A percentile compares a stretch with the other conserved stretches of the same genome.
Conservation (phyloP, 2,113 vertebrate genomes). For the Oenanthe oenanthe region DNA sequence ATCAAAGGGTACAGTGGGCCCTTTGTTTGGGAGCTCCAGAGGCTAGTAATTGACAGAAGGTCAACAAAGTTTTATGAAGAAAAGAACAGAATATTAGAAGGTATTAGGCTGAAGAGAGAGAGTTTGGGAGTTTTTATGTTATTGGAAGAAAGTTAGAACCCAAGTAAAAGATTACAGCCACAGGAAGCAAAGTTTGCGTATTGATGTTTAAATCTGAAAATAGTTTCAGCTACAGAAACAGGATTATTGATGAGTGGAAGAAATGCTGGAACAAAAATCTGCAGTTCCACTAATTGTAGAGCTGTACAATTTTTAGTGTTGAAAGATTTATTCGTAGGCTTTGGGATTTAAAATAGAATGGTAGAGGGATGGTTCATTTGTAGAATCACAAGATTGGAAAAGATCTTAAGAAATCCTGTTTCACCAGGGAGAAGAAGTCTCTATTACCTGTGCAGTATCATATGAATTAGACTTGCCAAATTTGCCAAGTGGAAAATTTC, state of each 20-base stretch:
- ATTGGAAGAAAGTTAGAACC: constrained; percentile 34
- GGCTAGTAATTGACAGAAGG: constrained; percentile 64
- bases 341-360: not conserved
- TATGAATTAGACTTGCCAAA: not conserved
- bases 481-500: not conserved
- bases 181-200: constrained; percentile 1
- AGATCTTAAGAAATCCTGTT: not conserved
- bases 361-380: not conserved
- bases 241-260: not conserved
- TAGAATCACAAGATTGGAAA: not conserved
- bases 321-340: not conserved
- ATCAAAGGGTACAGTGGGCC: constrained; percentile 72
- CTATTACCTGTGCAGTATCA: not conserved
- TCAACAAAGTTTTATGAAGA: constrained; percentile 69
- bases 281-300: not conserved
- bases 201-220: constrained; percentile 22
- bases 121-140: constrained; percentile 25
- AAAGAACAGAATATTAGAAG: constrained; percentile 62
- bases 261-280: not conserved
- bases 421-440: not conserved
- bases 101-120: constrained; percentile 38
- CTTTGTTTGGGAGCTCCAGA: constrained; percentile 73
- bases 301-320: not conserved
- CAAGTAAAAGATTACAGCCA: not conserved
- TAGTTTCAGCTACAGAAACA: not conserved